These are phyloP conservation scores for Drosophila tanythrix DNA, from an alignment of 2,888 invertebrate species.

Conservation along the genomic window DNA sequence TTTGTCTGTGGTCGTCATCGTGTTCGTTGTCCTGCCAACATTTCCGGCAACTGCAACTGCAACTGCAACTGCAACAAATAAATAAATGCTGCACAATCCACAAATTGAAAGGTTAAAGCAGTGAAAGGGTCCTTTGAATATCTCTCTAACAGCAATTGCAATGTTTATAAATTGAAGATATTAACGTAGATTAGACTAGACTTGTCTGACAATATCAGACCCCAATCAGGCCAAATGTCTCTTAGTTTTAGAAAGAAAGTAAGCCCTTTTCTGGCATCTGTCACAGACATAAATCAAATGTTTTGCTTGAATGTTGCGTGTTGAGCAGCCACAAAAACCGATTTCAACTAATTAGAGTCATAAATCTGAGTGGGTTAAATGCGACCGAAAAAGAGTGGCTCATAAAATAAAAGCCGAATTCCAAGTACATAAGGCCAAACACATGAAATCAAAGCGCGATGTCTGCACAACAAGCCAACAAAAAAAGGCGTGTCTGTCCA, in stretches of 20 bases:
- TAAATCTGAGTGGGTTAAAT: slow-evolving; percentile 52
- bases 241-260: neutral
- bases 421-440: slow-evolving; percentile 18
- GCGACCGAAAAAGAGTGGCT: neutral
- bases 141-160: neutral
- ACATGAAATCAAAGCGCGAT: slow-evolving; percentile 54
- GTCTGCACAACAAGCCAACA: neutral
- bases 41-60: slow-evolving; percentile 19
- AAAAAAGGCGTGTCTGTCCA: slow-evolving; percentile 58
- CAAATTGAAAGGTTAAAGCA: neutral
- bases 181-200: neutral
- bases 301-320: slow-evolving; percentile 53
- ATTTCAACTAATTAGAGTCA: slow-evolving; percentile 67
- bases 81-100: slow-evolving; percentile 9
- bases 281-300: slow-evolving; percentile 55
- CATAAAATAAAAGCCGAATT: slow-evolving; percentile 15
- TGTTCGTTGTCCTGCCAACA: slow-evolving; percentile 22
- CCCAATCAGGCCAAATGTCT: neutral
- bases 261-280: slow-evolving; percentile 8
- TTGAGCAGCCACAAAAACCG: slow-evolving; percentile 46
- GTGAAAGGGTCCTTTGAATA: neutral
- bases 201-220: neutral
- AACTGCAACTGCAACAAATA: slow-evolving; percentile 7
- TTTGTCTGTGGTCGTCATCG: slow-evolving; percentile 25
- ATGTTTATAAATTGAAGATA: neutral